Evolutionary conservation across 1,140 invertebrate genomes (phyloP), one percentile per base, ranked within the genome.

Genomic region (Theocolax elegans): DNA sequence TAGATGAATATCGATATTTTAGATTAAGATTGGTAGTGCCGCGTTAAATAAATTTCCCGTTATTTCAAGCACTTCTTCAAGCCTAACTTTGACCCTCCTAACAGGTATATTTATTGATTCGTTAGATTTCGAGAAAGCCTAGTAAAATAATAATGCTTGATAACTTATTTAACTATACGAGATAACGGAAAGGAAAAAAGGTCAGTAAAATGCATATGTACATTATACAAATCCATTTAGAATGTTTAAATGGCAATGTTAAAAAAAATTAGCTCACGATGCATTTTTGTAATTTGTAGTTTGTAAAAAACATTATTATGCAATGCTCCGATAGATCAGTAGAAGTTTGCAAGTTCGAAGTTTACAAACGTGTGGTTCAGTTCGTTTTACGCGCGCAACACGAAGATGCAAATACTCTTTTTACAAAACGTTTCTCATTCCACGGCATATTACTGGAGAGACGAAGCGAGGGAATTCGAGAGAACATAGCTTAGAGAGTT

Each of bases 381-480:
- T 71, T 76, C 66, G 71, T 67, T 72, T 71, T 74, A 74, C 75
- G 70, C 72, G 67, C 71, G 59, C 70, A 76, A 75, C 71, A 66
- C 76, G 77, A 81, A 83, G 79, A 84, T 81, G 77, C 77, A 78
- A 77, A 84, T 83, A 81, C 72, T 35, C 81, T 83, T 83, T n/a
- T 83, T 83, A 80, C 78, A 83, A 84, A 83, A 83, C 83, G 77
- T 84, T 82, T 83, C 83, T 85, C 83, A 84, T 84, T 82, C 81
- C 79, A 79, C 75, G 77, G 81, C 77, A 77, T 78, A 85, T 83
- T 84, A 80, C 76, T 72, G 66, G 74, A 78, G 75, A 79, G 76
- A 71, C 73, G 75, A 72, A 75, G 75, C 75, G 67, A 72, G 80
- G 73, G 79, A 80, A 77, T 69, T 71, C 27, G 74, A 71, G 65